These are phyloP conservation scores for Colossoma macropomum DNA, from an alignment of 2,113 vertebrate species.

Conservation along the genomic window DNA sequence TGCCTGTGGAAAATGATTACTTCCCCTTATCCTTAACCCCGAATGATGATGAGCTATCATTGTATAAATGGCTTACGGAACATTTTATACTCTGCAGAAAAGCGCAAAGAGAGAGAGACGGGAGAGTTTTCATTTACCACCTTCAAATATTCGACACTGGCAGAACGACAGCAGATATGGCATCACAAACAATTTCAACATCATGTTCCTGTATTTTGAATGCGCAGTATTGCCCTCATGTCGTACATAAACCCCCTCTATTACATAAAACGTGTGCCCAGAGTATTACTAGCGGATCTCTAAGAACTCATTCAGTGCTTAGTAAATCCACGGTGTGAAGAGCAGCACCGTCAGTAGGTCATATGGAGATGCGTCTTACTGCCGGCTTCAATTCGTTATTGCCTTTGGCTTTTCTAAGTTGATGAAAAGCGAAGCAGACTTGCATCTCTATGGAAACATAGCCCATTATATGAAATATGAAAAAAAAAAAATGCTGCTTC, in stretches of 20 bases:
- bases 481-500: neutral
- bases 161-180: constrained; percentile 12
- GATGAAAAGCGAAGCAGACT: constrained; percentile 62
- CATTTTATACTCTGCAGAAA: constrained; percentile 70
- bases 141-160: constrained; percentile 45
- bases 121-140: constrained; percentile 41
- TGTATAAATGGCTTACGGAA: constrained; percentile 74
- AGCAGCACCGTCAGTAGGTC: constrained; percentile 69
- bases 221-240: constrained; percentile 7
- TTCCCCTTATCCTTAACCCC: constrained; percentile 72
- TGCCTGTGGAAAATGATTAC: constrained; percentile 71
- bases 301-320: constrained; percentile 64
- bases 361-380: constrained; percentile 71
- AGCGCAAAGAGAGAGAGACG: constrained; percentile 50
- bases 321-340: constrained; percentile 44
- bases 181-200: constrained; percentile 31
- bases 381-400: constrained; percentile 63
- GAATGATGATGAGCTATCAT: constrained; percentile 79
- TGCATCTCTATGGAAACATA: constrained; percentile 56
- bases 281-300: constrained; percentile 40
- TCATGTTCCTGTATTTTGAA: constrained; percentile 1
- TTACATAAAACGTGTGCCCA: constrained; percentile 41
- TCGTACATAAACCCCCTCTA: constrained; percentile 27
- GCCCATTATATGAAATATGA: constrained; percentile 1
- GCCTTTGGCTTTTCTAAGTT: constrained; percentile 65